A percentile compares a stretch with the other conserved stretches of the same genome.
Evolutionary conservation across 30 jellyfish, hydroid and myxozoan genomes (phyloP).

Genomic region (Turritopsis rubra): DNA sequence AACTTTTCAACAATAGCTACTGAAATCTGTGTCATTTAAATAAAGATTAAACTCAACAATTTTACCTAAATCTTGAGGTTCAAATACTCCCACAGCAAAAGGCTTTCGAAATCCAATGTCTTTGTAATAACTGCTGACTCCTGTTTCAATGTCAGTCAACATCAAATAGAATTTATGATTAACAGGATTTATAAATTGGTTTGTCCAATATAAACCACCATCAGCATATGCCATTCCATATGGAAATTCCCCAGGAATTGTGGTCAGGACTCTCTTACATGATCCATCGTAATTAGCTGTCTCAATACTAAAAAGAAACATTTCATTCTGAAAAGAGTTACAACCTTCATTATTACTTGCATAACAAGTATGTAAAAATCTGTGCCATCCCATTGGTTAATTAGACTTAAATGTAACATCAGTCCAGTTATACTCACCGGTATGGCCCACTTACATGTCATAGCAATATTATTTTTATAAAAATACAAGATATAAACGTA

Average conservation of each 20-base stretch:
- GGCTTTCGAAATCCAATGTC: background rate
- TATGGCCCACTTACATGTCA: too few relatives aligned
- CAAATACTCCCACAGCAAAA: background rate
- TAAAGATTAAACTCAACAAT: too few relatives aligned
- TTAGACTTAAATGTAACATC: too few relatives aligned
- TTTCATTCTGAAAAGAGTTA: background rate
- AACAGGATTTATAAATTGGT: background rate
- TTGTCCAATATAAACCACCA: background rate
- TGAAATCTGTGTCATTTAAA: too few relatives aligned
- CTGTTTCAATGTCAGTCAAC: background rate
- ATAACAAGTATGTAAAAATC: too few relatives aligned
- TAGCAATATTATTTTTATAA: too few relatives aligned
- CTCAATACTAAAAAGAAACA: background rate
- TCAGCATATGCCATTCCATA: background rate
- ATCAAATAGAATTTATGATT: background rate
- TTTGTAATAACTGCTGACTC: background rate
- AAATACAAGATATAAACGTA: too few relatives aligned
- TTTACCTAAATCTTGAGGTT: background rate
- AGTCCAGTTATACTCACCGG: too few relatives aligned
- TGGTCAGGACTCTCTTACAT: background rate
- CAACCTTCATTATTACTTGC: too few relatives aligned
- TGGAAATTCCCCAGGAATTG: background rate
- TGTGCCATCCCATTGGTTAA: too few relatives aligned
- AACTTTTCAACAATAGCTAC: too few relatives aligned
- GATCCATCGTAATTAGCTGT: background rate